A percentile compares a stretch with the other conserved stretches of the same genome.
Conservation (phyloP, 2,888 invertebrate genomes). For the Lathronympha strigana region DNA sequence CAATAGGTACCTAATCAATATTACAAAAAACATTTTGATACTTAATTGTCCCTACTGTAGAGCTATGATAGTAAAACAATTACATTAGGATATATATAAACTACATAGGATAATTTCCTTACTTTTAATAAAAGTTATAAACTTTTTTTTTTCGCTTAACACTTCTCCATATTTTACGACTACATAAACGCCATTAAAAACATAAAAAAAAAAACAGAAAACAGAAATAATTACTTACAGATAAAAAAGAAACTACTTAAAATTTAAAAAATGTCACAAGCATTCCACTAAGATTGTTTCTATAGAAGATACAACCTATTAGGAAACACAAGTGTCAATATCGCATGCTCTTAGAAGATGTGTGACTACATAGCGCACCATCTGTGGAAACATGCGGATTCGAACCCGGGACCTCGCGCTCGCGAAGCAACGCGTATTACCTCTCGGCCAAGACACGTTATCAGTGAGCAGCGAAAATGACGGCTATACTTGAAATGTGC, state of each 20-base stretch:
- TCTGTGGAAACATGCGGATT: constrained; percentile 76
- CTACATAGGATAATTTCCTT: too few relatives aligned
- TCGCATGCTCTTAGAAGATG: constrained; percentile 79
- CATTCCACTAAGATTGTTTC: constrained; percentile 50
- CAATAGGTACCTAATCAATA: too few relatives aligned
- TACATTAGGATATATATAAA: too few relatives aligned
- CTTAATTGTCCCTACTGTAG: too few relatives aligned
- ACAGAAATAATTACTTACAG: background rate
- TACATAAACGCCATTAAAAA: too few relatives aligned
- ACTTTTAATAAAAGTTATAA: too few relatives aligned
- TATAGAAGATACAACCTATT: constrained; percentile 54
- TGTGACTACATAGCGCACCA: constrained; percentile 61
- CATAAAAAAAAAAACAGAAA: background rate
- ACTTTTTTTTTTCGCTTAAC: too few relatives aligned
- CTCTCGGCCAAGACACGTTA: constrained; percentile 46
- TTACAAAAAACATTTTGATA: too few relatives aligned
- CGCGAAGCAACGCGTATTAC: constrained; percentile 32
- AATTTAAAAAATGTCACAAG: constrained; percentile 49
- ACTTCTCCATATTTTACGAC: too few relatives aligned
- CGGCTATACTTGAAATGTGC: constrained; percentile 29
- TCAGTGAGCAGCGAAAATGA: constrained; percentile 43
- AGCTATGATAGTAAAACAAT: too few relatives aligned
- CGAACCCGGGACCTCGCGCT: constrained; percentile 56
- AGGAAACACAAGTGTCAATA: constrained; percentile 56
- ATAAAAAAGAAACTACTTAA: background rate